Evolutionary conservation across 2,113 vertebrate species (phyloP).

Genomic region (Carassius auratus): DNA sequence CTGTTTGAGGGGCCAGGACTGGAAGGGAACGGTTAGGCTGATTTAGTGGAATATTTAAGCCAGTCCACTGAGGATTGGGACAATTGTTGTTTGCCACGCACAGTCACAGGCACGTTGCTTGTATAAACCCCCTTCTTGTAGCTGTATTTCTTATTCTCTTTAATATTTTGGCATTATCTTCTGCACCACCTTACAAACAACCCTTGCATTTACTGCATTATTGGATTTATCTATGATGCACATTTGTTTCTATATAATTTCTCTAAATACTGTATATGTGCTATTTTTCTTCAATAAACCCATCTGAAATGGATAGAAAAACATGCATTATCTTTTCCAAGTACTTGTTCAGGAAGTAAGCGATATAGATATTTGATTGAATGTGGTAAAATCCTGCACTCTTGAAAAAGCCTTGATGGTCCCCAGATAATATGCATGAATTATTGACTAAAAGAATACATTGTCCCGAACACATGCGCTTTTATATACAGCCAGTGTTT

Average conservation of each 20-base stretch:
- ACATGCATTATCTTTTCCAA: background rate
- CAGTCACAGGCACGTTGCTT: background rate
- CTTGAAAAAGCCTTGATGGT: constrained; percentile 35
- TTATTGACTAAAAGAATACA: constrained; percentile 56
- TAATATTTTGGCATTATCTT: background rate
- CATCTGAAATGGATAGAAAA: background rate
- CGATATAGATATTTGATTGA: background rate
- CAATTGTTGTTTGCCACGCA: background rate
- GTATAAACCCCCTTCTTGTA: background rate
- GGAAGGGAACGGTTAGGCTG: constrained; percentile 8
- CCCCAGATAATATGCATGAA: constrained; percentile 54
- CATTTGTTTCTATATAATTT: background rate
- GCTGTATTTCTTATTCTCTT: background rate
- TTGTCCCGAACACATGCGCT: background rate
- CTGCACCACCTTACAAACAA: background rate
- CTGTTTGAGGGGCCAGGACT: constrained; percentile 34
- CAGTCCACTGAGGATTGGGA: constrained; percentile 20
- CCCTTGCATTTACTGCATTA: background rate
- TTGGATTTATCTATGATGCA: background rate
- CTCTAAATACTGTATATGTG: background rate
- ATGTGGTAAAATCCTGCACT: background rate
- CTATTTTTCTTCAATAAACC: background rate
- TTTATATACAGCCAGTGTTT: constrained; percentile 20
- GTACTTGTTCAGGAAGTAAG: background rate
- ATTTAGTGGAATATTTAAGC: constrained; percentile 49